Evolutionary conservation across 2,113 vertebrate genomes (phyloP).

Genomic region (Strix aluco): DNA sequence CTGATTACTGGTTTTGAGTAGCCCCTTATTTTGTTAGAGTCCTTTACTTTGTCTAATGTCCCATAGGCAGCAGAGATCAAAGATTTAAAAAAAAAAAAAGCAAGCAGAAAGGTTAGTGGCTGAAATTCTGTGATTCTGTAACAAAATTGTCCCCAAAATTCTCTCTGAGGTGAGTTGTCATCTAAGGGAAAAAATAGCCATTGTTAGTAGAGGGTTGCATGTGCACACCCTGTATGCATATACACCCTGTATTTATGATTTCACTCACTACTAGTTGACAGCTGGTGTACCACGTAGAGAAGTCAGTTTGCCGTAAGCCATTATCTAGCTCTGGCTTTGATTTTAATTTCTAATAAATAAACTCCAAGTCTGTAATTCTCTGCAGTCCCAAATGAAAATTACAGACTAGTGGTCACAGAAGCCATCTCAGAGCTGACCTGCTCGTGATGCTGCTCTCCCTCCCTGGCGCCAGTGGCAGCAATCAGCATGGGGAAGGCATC

Average conservation of each 20-base stretch:
- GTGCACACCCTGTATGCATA: not conserved
- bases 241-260: not conserved
- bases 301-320: not conserved
- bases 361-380: conserved; percentile 17
- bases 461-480: not conserved
- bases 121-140: not conserved
- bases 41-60: not conserved
- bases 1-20: not conserved
- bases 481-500: fast-evolving
- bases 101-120: not conserved
- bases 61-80: not conserved
- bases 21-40: not conserved
- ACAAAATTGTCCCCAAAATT: not conserved
- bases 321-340: not conserved
- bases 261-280: not conserved
- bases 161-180: not conserved
- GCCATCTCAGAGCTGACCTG: not conserved
- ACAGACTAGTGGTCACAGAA: not conserved
- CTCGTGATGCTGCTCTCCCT: not conserved
- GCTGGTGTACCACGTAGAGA: not conserved
- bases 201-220: not conserved
- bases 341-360: conserved; percentile 20
- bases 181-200: not conserved
- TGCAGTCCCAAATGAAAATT: conserved; percentile 8
- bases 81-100: not conserved